Evolutionary conservation across 2,797 vertebrate genomes (phyloP), one percentile per base, ranked within the genome.

Genomic region (Melanotaenia trifasciata): DNA sequence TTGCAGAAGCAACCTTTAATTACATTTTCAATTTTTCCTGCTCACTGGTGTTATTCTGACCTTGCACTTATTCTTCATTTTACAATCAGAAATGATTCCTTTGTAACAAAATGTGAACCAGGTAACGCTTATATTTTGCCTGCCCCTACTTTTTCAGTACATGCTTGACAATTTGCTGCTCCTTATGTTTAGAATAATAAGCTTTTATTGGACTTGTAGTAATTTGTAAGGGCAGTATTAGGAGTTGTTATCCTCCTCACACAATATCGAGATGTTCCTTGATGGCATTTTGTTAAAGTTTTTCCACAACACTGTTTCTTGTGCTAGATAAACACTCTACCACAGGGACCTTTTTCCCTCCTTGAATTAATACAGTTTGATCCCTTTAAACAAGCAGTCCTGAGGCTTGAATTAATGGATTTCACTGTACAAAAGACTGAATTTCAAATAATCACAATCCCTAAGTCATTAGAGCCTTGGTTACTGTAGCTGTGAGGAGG

Each of bases 321-420:
- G 38, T 56, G 61, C 63, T 45, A 74, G 76, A 83, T 66, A 78
- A 77, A 57, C 47, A 40, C 36, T 65, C 67, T 28, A 36, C 61
- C 33, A 28, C 38, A 43, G 24, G 54, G 3, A n/a, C 50, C 50
- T 38, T 14, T 22, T 64, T 33, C 58, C 40, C 67, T 66, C 28
- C 33, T 26, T 74, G 20, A 60, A 67, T 72, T 35, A 53, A 58
- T 36, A 45, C 36, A 66, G 58, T 36, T 69, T 40, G 47, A 65
- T 47, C 20, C 50, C 30, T 61, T 64, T 40, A 50, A 72, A 74
- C 4, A 1, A 58, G 67, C 26, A 60, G 50, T 47, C 33, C n/a
- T 10, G 9, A 33, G n/a, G 30, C 28, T 71, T 4, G 32, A 66
- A 14, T 43, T 71, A 64, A 64, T 69, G 24, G 50, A 61, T 58